Evolutionary conservation across 53 echinoderm and acorn worm genomes (phyloP).

Genomic region (Astropecten irregularis): DNA sequence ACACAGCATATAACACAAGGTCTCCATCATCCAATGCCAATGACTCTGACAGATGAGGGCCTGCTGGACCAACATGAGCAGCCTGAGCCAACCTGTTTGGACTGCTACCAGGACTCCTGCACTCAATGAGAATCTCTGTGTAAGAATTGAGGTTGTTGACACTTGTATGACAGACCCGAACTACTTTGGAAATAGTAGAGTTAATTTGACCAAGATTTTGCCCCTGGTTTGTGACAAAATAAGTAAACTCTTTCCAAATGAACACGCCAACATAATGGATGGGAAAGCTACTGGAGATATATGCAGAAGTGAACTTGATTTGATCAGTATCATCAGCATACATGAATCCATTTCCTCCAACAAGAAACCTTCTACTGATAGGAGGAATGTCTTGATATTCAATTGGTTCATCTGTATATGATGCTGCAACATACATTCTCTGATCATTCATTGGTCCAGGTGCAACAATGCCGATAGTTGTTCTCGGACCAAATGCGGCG

Average conservation of each 20-base stretch:
- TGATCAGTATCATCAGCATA: not conserved
- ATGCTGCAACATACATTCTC: too few relatives aligned
- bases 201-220: not conserved
- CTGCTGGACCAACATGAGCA: slow-evolving; percentile 57
- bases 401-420: not conserved
- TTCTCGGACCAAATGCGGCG: slow-evolving; percentile 3
- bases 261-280: slow-evolving; percentile 17
- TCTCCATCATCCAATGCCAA: slow-evolving; percentile 9
- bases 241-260: slow-evolving; percentile 27
- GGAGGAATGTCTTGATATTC: not conserved
- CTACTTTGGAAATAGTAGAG: slow-evolving; percentile 14
- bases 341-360: not conserved
- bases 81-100: slow-evolving; percentile 47
- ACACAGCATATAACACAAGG: slow-evolving; percentile 65
- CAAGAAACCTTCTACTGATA: not conserved
- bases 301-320: not conserved
- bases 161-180: slow-evolving; percentile 15
- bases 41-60: slow-evolving; percentile 21
- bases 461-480: too few relatives aligned
- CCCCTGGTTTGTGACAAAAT: slow-evolving; percentile 16
- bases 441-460: too few relatives aligned
- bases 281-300: not conserved
- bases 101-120: not conserved
- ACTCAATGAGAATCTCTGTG: slow-evolving; percentile 34
- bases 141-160: not conserved